Base-by-base conservation (phyloP, 2,797 vertebrate species). In the Alouatta caraya region DNA sequence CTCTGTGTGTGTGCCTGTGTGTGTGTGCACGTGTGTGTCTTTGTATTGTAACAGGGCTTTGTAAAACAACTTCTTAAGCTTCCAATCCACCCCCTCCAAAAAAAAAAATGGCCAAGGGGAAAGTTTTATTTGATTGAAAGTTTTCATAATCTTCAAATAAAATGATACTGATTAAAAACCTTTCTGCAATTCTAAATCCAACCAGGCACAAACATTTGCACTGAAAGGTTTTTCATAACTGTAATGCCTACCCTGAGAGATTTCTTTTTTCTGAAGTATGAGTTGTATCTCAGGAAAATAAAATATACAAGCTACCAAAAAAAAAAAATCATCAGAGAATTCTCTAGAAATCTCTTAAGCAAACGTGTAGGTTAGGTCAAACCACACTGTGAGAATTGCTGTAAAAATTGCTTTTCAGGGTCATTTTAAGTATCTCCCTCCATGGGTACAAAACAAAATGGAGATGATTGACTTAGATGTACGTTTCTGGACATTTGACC, bases 401-500 rank as follows among this genome's bases (percentile, higher is more conserved):
- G 1, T 14, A 13, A 86, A 84, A 57, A 17, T 67, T 17, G 10
- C 10, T 28, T 70, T 28, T 24, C 3, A 10, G 46, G 37, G 10
- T 70, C 30, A n/a, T 59, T 64, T 48, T 26, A 67, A 48, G 39
- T 15, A 70, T 17, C 46, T 44, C 17, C 85, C 37, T 72, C 39
- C 5, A 6, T 13, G 78, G 3, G 22, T 33, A 30, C 44, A 57
- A 75, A 75, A 78, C 26, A n/a, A 24, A 59, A 8, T 24, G 1
- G 15, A 30, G 79, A 37, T 5, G 2, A 22, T 5, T 15, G 17
- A 30, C 13, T 55, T 9, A 1, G 1, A 9, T 0, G 30, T 46
- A 8, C 2, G 0, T n/a, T 75, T 59, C 64, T 75, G 70, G 28
- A 52, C 79, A 17, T 90, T 59, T 81, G 48, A 44, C 79, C 59